Evolutionary conservation across 2,888 invertebrate species (phyloP), one percentile per base, ranked within the genome.

Genomic region (Bibio marci): DNA sequence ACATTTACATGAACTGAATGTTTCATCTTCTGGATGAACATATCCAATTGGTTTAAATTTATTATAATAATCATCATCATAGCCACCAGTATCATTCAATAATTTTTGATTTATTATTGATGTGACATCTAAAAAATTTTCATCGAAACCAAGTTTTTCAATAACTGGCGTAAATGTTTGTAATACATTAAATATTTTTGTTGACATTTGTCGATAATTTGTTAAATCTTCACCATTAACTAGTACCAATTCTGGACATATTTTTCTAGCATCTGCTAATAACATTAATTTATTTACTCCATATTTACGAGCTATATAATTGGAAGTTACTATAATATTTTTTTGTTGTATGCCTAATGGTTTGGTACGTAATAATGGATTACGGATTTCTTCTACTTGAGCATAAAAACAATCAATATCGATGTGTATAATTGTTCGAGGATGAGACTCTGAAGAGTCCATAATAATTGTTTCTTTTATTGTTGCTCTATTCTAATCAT

Each of bases 391-490:
- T 63, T 86, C 85, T 46, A 86, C 82, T 69, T 86, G 85, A 43
- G 85, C 85, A 62, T 85, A 86, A 62, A 80, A 86, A 57, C 78
- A 85, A 58, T 86, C 85, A 55, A 83, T 67, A 56, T 86, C 85
- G 50, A 86, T 65, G 56, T 85, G 85, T 52, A 86, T 70, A 48
- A 86, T 79, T 44, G 73, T 73, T 52, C 71, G 72, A 39, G 70
- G 64, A 59, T 83, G 83, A 45, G 53, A 53, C 33, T 60, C 59
- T 44, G 19, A n/a, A n/a, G 34, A 19, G 19, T 34, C 34, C 12
- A 19, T 3, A 8, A 19, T 4, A 5, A 11, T 15, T 11, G n/a
- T 15, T 4, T 34, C 30, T n/a, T 10, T 30, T 10, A 11, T 30
- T n/a, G n/a, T n/a, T n/a, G n/a, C n/a, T n/a, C n/a, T n/a, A n/a